Evolutionary conservation across 2,113 vertebrate genomes (phyloP).

Genomic region (Orcinus orca): DNA sequence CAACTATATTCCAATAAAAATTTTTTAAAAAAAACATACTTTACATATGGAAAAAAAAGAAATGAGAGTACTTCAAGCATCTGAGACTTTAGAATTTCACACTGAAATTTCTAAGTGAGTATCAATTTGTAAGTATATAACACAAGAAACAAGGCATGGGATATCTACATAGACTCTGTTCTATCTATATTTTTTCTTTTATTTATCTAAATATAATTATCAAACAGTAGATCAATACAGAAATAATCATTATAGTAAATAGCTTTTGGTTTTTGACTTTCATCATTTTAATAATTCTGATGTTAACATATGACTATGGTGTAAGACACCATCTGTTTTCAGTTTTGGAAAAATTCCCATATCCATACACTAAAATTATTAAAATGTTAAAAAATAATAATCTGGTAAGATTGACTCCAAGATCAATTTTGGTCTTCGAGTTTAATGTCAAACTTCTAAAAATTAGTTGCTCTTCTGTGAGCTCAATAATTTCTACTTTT

Average conservation of each 20-base stretch:
- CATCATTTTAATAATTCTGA: background rate
- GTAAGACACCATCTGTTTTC: background rate
- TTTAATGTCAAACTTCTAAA: background rate
- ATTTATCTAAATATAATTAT: background rate
- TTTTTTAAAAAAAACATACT: background rate
- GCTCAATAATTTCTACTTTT: background rate
- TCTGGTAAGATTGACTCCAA: background rate
- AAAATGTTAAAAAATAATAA: background rate
- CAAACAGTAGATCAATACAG: background rate
- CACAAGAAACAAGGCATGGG: background rate
- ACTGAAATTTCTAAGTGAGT: background rate
- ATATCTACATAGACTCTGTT: background rate
- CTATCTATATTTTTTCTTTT: background rate
- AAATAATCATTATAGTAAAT: background rate
- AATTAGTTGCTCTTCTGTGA: background rate
- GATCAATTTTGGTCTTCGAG: background rate
- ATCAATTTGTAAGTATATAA: background rate
- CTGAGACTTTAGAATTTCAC: background rate
- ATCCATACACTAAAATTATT: background rate
- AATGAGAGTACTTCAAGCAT: background rate
- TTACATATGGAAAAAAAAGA: background rate
- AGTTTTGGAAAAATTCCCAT: background rate
- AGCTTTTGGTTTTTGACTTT: background rate
- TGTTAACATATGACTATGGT: background rate
- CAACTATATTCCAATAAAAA: background rate